Evolutionary conservation across 2,888 invertebrate species (phyloP).

Genomic region (Hemaris fuciformis): DNA sequence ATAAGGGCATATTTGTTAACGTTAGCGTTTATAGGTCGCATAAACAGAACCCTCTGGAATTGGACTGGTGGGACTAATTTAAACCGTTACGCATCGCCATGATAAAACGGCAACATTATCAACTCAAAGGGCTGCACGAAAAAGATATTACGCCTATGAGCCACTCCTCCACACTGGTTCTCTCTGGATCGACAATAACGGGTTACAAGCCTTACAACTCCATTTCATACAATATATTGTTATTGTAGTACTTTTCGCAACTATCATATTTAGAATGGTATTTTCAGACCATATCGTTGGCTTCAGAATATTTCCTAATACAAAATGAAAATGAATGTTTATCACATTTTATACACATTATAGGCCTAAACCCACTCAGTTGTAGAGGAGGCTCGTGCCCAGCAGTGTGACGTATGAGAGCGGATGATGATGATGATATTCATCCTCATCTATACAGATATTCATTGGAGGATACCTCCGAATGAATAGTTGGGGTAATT

Average conservation of each 20-base stretch:
- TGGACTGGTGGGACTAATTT: constrained; percentile 52
- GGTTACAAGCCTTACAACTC: not conserved
- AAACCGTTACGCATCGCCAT: constrained; percentile 40
- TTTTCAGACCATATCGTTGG: not conserved
- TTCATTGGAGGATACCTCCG: too few species aligned
- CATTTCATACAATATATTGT: not conserved
- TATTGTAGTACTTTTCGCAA: not conserved
- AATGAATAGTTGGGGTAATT: too few species aligned
- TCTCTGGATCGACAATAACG: not conserved
- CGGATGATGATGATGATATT: too few species aligned
- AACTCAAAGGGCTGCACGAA: constrained; percentile 39
- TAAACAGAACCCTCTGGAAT: constrained; percentile 45
- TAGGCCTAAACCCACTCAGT: too few species aligned
- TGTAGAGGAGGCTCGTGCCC: too few species aligned
- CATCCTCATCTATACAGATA: too few species aligned
- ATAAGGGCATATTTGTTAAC: constrained; percentile 31
- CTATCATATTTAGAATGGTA: not conserved
- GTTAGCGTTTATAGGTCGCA: constrained; percentile 48
- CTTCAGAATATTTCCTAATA: not conserved
- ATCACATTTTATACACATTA: not conserved
- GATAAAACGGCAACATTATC: constrained; percentile 46
- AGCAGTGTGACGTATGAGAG: too few species aligned
- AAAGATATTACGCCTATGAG: constrained; percentile 36
- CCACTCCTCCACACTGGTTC: constrained; percentile 19
- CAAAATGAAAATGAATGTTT: too few species aligned